Conservation (phyloP, 2,113 vertebrate species). For the Meles meles region DNA sequence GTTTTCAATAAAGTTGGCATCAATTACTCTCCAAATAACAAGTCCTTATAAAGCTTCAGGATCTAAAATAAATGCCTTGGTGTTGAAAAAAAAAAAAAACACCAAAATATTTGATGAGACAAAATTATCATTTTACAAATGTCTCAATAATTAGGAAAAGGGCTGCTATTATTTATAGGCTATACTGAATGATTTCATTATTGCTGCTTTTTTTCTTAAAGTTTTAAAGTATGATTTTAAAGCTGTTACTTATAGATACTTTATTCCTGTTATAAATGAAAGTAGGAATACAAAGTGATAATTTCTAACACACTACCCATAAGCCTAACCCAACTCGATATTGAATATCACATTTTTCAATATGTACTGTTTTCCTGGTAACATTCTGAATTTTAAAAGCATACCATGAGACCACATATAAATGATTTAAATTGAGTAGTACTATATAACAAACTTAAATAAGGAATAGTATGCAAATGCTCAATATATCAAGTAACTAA, state of each 20-base stretch:
- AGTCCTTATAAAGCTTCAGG: conserved; percentile 24
- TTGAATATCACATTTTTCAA: background rate
- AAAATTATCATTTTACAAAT: conserved; percentile 65
- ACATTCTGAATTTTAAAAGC: conserved; percentile 7
- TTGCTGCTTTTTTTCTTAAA: background rate
- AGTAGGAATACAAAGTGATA: background rate
- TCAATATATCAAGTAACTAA: background rate
- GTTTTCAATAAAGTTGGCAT: conserved; percentile 69
- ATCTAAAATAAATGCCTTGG: conserved; percentile 67
- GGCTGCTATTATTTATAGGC: conserved; percentile 58
- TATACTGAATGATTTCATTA: conserved; percentile 30
- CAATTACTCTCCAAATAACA: conserved; percentile 30
- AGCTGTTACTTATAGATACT: background rate
- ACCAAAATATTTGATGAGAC: conserved; percentile 49
- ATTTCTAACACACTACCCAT: background rate
- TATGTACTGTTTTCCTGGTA: background rate
- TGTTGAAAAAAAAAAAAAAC: conserved; percentile 38
- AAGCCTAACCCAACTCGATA: background rate
- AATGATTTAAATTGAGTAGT: background rate
- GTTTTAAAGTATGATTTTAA: conserved; percentile 55
- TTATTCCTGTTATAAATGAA: background rate
- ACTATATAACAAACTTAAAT: background rate
- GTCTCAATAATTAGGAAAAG: conserved; percentile 63
- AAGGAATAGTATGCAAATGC: background rate
- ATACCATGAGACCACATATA: background rate